Evolutionary conservation across 2,113 vertebrate species (phyloP), one percentile per base, ranked within the genome.

Genomic region (Octodon degus): DNA sequence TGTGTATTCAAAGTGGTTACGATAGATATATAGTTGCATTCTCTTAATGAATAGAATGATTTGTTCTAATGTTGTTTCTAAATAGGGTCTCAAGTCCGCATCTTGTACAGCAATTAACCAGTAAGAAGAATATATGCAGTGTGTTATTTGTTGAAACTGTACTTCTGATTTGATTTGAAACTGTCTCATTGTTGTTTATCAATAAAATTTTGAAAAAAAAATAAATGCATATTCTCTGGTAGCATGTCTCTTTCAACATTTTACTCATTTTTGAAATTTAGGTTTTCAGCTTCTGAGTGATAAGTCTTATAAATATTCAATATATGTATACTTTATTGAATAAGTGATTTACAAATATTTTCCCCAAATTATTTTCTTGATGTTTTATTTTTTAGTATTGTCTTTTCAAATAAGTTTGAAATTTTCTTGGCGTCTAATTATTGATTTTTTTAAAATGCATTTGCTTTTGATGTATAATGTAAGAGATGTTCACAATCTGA

Each of bases 281-380:
- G 5, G 82, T 89, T 8, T 60, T 72, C 50, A 8, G 76, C 16
- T 92, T 86, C 24, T 62, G 65, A 77, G 0, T 67, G 14, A 24
- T 40, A 32, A 80, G 37, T 40, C 10, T 86, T 67, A 22, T 40
- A 74, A 14, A 43, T 60, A 40, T 72, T 87, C 10, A 68, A 8
- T 47, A 67, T 65, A 43, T 1, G 63, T 5, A 20, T 2, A 6
- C 9, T 55, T 89, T 60, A 63, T 79, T 17, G 47, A 53, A 81
- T 60, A 92, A 37, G n/a, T 79, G 10, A 87, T 53, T 86, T 63
- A 20, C 0, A 90, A 80, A 88, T 83, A 93, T 79, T 89, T 94
- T 79, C 19, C 37, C 30, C 60, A 16, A 74, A 5, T 12, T 84
- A 34, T 7, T 43, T 5, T 12, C n/a, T 89, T 95, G 2, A 88